These are phyloP conservation scores for Thelaira solivaga DNA, from an alignment of 2,888 invertebrate genomes.

Conservation along the genomic window DNA sequence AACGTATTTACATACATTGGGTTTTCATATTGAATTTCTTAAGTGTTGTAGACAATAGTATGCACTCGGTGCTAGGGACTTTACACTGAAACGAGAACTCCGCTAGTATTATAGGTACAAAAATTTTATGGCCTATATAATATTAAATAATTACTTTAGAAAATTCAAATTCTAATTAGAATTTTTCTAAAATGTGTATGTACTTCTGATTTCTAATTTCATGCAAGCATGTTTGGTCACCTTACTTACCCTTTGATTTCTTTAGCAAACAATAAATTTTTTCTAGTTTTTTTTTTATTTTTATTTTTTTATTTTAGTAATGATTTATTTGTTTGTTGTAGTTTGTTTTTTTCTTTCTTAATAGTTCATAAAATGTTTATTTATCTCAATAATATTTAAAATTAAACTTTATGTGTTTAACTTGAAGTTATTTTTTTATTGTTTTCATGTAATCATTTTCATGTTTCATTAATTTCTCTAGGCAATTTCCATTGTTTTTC, in stretches of 20 bases:
- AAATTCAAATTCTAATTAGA: no score
- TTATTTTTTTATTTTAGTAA: slow-evolving; percentile 42
- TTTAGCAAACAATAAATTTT: not conserved
- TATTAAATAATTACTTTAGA: no score
- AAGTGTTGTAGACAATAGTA: no score
- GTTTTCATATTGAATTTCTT: no score
- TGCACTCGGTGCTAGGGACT: no score
- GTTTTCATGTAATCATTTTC: not conserved
- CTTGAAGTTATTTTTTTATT: slow-evolving; percentile 24
- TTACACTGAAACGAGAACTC: no score
- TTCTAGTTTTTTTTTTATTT: not conserved
- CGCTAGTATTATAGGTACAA: no score
- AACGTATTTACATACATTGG: no score
- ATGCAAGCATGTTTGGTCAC: not conserved
- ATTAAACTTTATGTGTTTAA: slow-evolving; percentile 35
- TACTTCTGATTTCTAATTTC: no score
- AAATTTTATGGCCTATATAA: no score
- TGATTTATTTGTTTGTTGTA: slow-evolving; percentile 43
- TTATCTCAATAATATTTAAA: slow-evolving; percentile 35
- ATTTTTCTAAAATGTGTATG: no score
- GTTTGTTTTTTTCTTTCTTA: slow-evolving; percentile 24
- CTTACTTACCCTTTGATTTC: not conserved
- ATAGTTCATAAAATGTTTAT: slow-evolving; percentile 47
- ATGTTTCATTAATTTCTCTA: slow-evolving; percentile 6
- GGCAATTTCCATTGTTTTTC: slow-evolving; percentile 21